phyloP scores from a whole-genome alignment of 92 coral and sea anemone genomes.

The Bergia puertoricense region DNA sequence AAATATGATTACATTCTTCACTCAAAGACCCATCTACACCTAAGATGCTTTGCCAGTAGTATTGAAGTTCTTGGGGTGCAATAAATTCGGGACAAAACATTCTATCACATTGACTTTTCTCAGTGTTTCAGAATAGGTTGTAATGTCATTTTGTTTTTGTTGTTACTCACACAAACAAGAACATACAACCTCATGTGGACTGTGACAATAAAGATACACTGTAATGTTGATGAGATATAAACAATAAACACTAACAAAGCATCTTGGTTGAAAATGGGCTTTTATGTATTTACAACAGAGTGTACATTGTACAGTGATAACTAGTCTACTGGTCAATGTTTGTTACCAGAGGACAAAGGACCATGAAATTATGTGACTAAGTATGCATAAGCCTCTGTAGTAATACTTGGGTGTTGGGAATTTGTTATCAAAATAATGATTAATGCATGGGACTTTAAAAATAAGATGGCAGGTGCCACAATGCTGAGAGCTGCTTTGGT shows the following conservation, averaged over 20 bases:
- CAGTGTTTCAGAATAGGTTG: constrained; percentile 13
- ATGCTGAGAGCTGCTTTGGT: no score
- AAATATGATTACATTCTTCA: constrained; percentile 17
- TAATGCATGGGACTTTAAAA: no score
- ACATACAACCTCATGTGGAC: constrained; percentile 7
- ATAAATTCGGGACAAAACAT: constrained; percentile 12
- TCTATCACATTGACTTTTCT: constrained; percentile 10
- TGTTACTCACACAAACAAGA: constrained; percentile 3
- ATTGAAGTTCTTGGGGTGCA: constrained; percentile 22
- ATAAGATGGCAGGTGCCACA: no score
- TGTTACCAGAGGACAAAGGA: no score
- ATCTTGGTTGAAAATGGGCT: neutral
- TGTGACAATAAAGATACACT: neutral
- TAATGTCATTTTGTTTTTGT: neutral
- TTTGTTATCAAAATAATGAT: no score
- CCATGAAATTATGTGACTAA: no score
- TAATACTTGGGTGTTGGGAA: no score
- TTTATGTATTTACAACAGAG: no score
- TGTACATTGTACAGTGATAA: no score
- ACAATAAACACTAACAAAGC: no score
- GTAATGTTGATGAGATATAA: neutral
- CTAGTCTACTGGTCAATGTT: no score
- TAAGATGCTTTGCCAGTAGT: constrained; percentile 11
- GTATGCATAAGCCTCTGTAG: no score
- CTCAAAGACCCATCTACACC: neutral